phyloP scores from a whole-genome alignment of 2,113 vertebrate species.

The Phaetusa simplex region DNA sequence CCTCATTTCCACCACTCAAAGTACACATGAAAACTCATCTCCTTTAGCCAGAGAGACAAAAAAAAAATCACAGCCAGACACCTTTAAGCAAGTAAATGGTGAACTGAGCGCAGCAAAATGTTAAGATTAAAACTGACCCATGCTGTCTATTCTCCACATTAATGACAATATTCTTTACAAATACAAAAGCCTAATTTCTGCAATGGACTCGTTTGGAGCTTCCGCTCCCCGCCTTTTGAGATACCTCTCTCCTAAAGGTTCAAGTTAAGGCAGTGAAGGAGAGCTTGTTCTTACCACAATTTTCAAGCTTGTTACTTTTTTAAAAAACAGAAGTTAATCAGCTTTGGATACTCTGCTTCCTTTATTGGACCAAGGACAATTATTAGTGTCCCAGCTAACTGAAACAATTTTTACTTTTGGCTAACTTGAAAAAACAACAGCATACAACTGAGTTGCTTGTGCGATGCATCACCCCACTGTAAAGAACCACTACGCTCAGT shows the following conservation, averaged over 20 bases:
- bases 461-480: not conserved
- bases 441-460: not conserved
- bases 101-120: not conserved
- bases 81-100: not conserved
- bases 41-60: not conserved
- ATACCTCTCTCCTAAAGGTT: not conserved
- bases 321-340: not conserved
- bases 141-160: not conserved
- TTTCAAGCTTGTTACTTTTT: not conserved
- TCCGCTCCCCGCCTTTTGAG: rapidly evolving
- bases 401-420: not conserved
- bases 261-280: not conserved
- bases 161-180: not conserved
- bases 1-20: not conserved
- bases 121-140: not conserved
- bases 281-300: not conserved
- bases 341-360: not conserved
- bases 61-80: not conserved
- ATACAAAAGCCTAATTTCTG: not conserved
- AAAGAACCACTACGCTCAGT: not conserved
- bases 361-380: not conserved
- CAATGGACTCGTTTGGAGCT: not conserved
- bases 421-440: not conserved
- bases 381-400: not conserved
- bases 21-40: not conserved